Evolutionary conservation across 1,140 invertebrate species (phyloP).

Genomic region (Ditylenchus dipsaci): DNA sequence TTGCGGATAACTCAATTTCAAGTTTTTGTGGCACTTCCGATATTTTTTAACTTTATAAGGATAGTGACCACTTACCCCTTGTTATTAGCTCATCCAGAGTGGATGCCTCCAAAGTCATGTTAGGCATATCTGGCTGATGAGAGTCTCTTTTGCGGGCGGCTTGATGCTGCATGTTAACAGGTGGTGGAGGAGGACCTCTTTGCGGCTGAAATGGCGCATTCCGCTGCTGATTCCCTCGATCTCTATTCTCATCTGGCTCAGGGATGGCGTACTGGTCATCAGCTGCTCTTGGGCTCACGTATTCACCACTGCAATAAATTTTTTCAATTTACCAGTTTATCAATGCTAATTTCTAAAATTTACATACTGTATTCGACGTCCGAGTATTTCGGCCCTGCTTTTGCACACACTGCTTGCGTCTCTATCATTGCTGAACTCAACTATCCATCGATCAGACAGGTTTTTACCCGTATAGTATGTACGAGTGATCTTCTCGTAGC

Average conservation of each 20-base stretch:
- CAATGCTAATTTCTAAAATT: neutral
- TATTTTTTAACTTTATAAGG: too few relatives aligned
- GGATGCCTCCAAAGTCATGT: constrained; percentile 2
- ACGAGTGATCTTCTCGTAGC: constrained; percentile 19
- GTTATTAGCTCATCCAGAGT: neutral
- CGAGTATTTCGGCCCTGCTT: constrained; percentile 23
- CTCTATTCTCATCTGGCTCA: constrained; percentile 13
- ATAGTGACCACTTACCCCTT: neutral
- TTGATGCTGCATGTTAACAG: neutral
- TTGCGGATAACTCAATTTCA: too few relatives aligned
- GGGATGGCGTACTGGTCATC: constrained; percentile 27
- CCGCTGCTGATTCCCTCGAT: neutral
- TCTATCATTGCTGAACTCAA: constrained; percentile 24
- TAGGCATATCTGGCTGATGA: neutral
- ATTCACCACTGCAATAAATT: constrained; percentile 19
- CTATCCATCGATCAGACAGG: constrained; percentile 30
- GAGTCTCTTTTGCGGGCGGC: neutral
- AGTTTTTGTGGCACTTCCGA: too few relatives aligned
- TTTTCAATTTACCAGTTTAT: too few relatives aligned
- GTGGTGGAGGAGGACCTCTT: neutral
- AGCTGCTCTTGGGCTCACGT: constrained; percentile 15
- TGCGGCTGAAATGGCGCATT: neutral
- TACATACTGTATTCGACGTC: constrained; percentile 14
- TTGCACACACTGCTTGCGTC: constrained; percentile 15
- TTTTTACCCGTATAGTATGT: constrained; percentile 25